Conservation (phyloP, 1,140 invertebrate genomes). For the Ceratosolen solmsi region DNA sequence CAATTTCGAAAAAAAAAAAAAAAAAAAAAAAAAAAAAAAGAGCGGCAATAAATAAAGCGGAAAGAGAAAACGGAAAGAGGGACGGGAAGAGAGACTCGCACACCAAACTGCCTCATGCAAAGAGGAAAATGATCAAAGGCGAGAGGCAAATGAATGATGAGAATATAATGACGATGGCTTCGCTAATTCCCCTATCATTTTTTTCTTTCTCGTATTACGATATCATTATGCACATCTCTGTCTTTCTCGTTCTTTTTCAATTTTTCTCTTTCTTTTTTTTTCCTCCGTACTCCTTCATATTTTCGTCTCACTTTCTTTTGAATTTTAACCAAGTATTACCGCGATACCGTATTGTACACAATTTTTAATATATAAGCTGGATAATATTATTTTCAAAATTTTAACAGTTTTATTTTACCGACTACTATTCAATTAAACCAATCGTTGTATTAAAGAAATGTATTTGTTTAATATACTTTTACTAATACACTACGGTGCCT, state of each 20-base stretch:
- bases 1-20: conserved; percentile 42
- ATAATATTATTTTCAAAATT: too few species aligned
- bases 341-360: neutral
- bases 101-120: conserved; percentile 10
- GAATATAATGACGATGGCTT: conserved; percentile 62
- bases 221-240: conserved; percentile 50
- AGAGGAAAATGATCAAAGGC: conserved; percentile 16
- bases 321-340: conserved; percentile 25
- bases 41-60: conserved; percentile 28
- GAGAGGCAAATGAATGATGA: conserved; percentile 59
- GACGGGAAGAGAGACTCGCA: conserved; percentile 35
- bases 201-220: conserved; percentile 54
- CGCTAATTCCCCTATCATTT: conserved; percentile 59
- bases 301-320: neutral
- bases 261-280: conserved; percentile 51
- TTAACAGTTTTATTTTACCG: too few species aligned
- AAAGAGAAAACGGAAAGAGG: conserved; percentile 52
- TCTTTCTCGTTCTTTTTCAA: conserved; percentile 29
- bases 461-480: too few species aligned
- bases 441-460: too few species aligned
- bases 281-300: neutral
- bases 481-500: too few species aligned
- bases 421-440: too few species aligned
- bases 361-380: too few species aligned
- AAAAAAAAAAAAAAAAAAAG: conserved; percentile 33